Evolutionary conservation across 2,113 vertebrate genomes (phyloP).

Genomic region (Cottus gobio): DNA sequence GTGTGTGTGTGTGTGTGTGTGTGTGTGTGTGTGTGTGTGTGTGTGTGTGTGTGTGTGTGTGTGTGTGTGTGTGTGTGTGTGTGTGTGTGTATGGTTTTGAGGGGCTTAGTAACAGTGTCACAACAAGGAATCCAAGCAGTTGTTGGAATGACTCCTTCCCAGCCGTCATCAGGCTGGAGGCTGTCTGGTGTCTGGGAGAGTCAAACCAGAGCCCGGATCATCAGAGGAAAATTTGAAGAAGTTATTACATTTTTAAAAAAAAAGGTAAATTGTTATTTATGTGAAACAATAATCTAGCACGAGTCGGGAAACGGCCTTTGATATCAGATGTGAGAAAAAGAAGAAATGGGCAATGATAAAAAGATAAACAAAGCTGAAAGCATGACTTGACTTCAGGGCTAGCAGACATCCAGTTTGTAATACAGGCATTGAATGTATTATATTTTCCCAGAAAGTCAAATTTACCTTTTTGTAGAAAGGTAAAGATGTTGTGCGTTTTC

Average conservation of each 20-base stretch:
- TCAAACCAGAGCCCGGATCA: not conserved
- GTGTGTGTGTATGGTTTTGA: slow-evolving; percentile 29
- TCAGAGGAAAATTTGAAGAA: not conserved
- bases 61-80: slow-evolving; percentile 31
- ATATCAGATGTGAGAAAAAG: not conserved
- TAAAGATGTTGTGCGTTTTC: not conserved
- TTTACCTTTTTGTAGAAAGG: not conserved
- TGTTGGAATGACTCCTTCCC: slow-evolving; percentile 51
- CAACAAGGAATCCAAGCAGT: slow-evolving; percentile 81
- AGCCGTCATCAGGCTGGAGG: not conserved
- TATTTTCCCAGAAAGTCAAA: not conserved
- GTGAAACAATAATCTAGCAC: not conserved
- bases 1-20: slow-evolving; percentile 47
- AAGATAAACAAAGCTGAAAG: not conserved
- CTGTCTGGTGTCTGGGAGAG: slow-evolving; percentile 12
- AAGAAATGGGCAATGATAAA: not conserved
- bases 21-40: slow-evolving; percentile 42
- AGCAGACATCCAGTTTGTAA: not conserved
- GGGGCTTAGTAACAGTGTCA: slow-evolving; percentile 75
- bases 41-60: slow-evolving; percentile 36
- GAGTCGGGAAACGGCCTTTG: not conserved
- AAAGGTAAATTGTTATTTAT: not conserved
- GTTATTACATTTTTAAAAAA: not conserved
- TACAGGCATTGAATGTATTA: not conserved
- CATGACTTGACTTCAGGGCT: not conserved